Conservation (phyloP, 2,797 vertebrate species). For the Lepus oiostolus region DNA sequence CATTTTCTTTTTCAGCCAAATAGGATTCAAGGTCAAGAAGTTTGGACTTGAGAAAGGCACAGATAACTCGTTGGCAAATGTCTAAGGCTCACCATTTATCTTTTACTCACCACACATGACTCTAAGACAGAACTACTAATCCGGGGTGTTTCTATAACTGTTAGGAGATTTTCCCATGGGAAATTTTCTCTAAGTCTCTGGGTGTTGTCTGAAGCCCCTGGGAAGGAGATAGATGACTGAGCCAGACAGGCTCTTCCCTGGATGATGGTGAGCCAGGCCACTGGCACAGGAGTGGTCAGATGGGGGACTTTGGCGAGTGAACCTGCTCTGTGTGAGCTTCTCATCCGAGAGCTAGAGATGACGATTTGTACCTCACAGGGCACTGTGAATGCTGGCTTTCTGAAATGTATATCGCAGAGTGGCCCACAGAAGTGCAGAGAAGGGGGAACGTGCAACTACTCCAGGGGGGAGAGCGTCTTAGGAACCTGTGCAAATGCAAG, state of each 20-base stretch:
- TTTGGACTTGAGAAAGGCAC: neutral
- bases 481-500: no score
- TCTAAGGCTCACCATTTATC: neutral
- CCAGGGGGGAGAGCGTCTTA: neutral
- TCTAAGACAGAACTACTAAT: neutral
- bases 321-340: neutral
- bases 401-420: neutral
- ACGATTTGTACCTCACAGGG: fast-evolving
- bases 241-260: fast-evolving
- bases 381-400: neutral
- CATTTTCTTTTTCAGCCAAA: neutral
- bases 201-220: no score
- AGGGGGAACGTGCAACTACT: no score
- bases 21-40: neutral
- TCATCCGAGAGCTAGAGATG: neutral
- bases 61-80: neutral
- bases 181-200: neutral
- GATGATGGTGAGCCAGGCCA: fast-evolving
- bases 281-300: fast-evolving
- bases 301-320: fast-evolving
- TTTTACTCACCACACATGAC: neutral
- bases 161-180: neutral
- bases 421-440: neutral
- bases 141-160: neutral
- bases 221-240: fast-evolving